Evolutionary conservation across 1,140 invertebrate genomes (phyloP).

Genomic region (Diabrotica virgifera): DNA sequence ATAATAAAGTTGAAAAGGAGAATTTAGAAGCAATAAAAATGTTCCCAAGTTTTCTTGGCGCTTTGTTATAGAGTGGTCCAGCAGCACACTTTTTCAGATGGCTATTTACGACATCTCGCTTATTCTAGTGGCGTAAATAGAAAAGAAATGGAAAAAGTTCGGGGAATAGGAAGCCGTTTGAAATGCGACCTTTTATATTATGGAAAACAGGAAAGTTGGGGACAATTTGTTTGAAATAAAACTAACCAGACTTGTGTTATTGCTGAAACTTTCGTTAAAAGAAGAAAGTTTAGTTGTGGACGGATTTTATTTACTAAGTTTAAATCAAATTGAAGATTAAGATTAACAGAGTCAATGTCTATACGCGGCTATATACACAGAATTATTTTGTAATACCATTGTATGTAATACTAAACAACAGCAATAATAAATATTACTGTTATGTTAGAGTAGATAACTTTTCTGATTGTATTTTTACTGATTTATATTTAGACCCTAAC

Average conservation of each 20-base stretch:
- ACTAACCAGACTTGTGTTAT: constrained; percentile 16
- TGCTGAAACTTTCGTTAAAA: constrained; percentile 11
- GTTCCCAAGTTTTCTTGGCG: not conserved
- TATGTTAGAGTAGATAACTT: too few species aligned
- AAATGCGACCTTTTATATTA: constrained; percentile 18
- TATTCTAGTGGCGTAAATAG: constrained; percentile 15
- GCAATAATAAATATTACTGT: too few species aligned
- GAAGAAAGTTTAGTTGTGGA: too few species aligned
- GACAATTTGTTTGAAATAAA: constrained; percentile 21
- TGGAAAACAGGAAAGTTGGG: constrained; percentile 20
- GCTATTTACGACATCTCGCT: constrained; percentile 9
- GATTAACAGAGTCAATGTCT: too few species aligned
- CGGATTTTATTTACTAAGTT: too few species aligned
- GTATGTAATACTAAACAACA: too few species aligned
- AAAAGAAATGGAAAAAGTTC: constrained; percentile 19
- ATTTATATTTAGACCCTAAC: too few species aligned
- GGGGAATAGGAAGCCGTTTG: constrained; percentile 11
- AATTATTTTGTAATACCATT: too few species aligned
- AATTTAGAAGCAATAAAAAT: constrained; percentile 3
- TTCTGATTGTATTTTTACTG: too few species aligned
- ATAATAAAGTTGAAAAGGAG: not conserved
- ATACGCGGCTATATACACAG: too few species aligned
- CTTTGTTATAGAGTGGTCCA: not conserved
- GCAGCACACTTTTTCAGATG: constrained; percentile 6
- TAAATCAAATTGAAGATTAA: too few species aligned